Base-by-base conservation (phyloP, 2,888 invertebrate genomes). In the Cataglyphis altisquamis region DNA sequence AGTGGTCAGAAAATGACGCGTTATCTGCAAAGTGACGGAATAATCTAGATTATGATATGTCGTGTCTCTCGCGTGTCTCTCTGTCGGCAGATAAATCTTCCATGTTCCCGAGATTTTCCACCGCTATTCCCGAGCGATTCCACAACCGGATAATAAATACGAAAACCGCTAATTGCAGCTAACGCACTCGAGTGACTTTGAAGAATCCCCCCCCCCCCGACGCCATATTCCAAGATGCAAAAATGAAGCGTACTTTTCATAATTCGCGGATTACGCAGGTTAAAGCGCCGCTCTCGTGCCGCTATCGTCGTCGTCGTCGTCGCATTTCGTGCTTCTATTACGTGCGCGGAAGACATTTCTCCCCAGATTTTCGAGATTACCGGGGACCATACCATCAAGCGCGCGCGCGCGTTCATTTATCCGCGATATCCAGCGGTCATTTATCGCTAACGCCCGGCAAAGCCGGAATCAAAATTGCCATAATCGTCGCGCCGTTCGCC, bases 101-200 rank as follows among this genome's bases (percentile, higher is more conserved):
- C 25, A n/a, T 15, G 25, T 25, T 52, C 25, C 25, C 12, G 15
- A 52, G 36, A 60, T 52, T 66, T 66, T 55, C 52, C 52, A 6
- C 39, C 18, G 45, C 36, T 36, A 36, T 36, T 6, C 36, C 15
- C 45, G 32, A 36, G n/a, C 36, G 25, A 39, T 52, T 64, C 18
- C 36, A 52, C 74, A 12, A 5, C 5, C 39, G 15, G 39, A 57
- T 67, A 29, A 57, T 67, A 29, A 9, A 77, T 15, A n/a, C 67
- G 39, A 41, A 32, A 57, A 57, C 68, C 3, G n/a, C 57, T 77
- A 67, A 77, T 77, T 57, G 77, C 77, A 29, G 25, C 36, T 21
- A 29, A n/a, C 29, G 57, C 29, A 57, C 57, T 29, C 75, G 39
- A 64, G 36, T 25, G 41, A 57, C 57, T 77, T 18, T 67, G 55